Evolutionary conservation across 2,888 invertebrate species (phyloP), one percentile per base, ranked within the genome.

Genomic region (Fragum fragum): DNA sequence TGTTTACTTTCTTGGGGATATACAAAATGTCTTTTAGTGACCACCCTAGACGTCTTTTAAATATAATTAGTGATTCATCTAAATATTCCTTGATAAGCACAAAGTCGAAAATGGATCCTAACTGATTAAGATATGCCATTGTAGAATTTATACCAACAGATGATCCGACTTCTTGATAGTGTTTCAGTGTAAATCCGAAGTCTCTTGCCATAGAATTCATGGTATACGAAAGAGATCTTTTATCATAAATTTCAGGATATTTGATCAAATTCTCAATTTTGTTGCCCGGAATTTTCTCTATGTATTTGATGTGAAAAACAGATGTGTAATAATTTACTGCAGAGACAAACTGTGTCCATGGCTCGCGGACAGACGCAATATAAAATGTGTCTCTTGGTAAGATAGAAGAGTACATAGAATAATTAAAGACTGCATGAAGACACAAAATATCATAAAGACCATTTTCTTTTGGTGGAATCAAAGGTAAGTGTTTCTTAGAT

Each of bases 151-250:
- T 14, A 29, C 21, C 42, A 9, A 18, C 5, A 9, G 3, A 16
- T 3, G 26, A 26, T 1, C 3, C 21, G 6, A 23, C 23, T n/a
- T 68, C 68, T 9, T 42, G 7, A 42, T 68, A 68, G 21, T 68
- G 68, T 14, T 21, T 42, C 23, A 23, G 9, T 0, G 21, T 70
- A 52, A 70, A 70, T n/a, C 70, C 70, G 29, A 70, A 70, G 9
- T 70, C 70, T 53, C 29, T 52, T 18, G 70, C 70, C 70, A 70
- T 70, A 7, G 70, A 70, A 52, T 70, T 70, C 70, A 70, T 70
- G 0, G 70, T 70, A 32, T 70, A 70, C 3, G 70, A 70, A 23
- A 70, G 21, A 6, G 53, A 29, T 14, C 53, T 3, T 53, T 53
- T 28, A 16, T 70, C 70, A 28, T 70, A 70, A 1, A 29, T 16